These are phyloP conservation scores for Sinocyclocheilus grahami DNA, from an alignment of 2,113 vertebrate species.

Conservation along the genomic window DNA sequence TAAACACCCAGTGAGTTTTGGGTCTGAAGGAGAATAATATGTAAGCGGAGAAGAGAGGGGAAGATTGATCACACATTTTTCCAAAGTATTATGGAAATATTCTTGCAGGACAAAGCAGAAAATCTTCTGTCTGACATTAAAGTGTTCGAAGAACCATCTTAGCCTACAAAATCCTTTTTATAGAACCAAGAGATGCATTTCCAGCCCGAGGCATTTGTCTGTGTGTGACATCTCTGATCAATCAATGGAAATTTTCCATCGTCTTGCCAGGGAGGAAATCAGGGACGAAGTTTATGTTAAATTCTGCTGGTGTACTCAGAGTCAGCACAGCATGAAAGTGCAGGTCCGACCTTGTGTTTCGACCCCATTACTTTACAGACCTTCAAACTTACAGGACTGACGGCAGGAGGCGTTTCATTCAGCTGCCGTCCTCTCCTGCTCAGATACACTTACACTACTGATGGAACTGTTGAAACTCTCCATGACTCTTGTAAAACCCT, in stretches of 20 bases:
- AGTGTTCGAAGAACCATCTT: constrained; percentile 3
- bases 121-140: not conserved
- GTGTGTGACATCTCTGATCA: constrained; percentile 62
- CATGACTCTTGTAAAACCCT: not conserved
- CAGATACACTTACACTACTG: not conserved
- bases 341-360: constrained; percentile 21
- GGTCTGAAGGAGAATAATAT: not conserved
- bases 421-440: not conserved
- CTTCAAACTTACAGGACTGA: constrained; percentile 12
- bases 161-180: constrained; percentile 24
- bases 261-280: constrained; percentile 44
- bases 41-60: not conserved
- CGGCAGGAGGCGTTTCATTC: not conserved
- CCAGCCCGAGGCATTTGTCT: constrained; percentile 53
- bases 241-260: constrained; percentile 59
- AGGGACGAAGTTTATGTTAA: constrained; percentile 46
- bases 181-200: constrained; percentile 53
- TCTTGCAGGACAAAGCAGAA: not conserved
- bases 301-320: constrained; percentile 37
- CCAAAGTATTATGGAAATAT: not conserved
- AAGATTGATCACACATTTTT: not conserved
- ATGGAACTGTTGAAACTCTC: not conserved
- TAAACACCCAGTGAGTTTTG: not conserved
- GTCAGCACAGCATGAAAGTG: not conserved
- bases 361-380: constrained; percentile 14